Evolutionary conservation across 2,888 invertebrate species (phyloP).

Genomic region (Pristionchus mayeri): DNA sequence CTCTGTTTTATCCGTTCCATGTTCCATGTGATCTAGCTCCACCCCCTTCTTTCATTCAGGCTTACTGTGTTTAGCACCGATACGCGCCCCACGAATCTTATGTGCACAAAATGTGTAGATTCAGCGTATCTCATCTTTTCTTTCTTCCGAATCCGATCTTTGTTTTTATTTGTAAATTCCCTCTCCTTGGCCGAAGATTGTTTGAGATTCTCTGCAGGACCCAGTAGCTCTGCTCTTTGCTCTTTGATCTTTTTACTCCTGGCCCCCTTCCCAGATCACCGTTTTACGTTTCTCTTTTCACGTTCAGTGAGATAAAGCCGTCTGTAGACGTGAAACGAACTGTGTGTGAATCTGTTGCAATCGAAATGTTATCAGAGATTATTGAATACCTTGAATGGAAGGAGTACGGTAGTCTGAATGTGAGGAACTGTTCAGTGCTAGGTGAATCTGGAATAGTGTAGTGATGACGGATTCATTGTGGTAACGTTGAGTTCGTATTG

Average conservation of each 20-base stretch:
- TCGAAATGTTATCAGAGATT: too few species aligned
- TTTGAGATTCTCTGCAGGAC: neutral
- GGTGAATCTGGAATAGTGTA: too few species aligned
- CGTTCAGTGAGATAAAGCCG: conserved; percentile 35
- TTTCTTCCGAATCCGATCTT: too few species aligned
- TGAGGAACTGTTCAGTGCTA: too few species aligned
- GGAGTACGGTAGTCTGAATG: too few species aligned
- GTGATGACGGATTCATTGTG: too few species aligned
- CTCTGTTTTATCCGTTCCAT: conserved; percentile 30
- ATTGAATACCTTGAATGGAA: too few species aligned
- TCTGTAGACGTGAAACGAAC: conserved; percentile 23
- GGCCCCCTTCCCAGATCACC: neutral
- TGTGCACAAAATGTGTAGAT: conserved; percentile 37
- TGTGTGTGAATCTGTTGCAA: too few species aligned
- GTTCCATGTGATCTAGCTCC: conserved; percentile 18
- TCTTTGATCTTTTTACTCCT: too few species aligned
- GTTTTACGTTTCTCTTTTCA: conserved; percentile 34
- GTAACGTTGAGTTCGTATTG: too few species aligned
- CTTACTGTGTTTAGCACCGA: conserved; percentile 22
- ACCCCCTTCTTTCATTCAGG: neutral
- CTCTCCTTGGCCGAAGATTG: neutral
- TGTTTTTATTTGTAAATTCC: conserved; percentile 9
- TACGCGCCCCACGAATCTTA: neutral
- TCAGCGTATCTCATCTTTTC: neutral
- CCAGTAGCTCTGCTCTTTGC: neutral